Evolutionary conservation across 92 coral and sea anemone species (phyloP).

Genomic region (Hydrozoanthus gracilis): DNA sequence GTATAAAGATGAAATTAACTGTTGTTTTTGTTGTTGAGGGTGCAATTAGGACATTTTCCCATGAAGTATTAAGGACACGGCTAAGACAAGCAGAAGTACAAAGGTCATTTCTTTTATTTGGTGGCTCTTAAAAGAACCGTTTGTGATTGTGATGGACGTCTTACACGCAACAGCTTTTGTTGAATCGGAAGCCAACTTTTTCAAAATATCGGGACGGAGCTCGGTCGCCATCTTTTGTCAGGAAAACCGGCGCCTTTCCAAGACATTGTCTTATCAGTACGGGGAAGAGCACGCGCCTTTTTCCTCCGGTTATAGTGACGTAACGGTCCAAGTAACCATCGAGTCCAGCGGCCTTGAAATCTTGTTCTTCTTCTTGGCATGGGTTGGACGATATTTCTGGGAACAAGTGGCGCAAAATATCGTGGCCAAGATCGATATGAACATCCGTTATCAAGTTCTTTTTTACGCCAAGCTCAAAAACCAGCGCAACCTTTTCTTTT

Average conservation of each 20-base stretch:
- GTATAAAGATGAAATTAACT: no score
- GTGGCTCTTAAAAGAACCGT: slow-evolving; percentile 10
- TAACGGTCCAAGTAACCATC: slow-evolving; percentile 46
- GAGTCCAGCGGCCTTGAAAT: slow-evolving; percentile 54
- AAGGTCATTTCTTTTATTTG: slow-evolving; percentile 1
- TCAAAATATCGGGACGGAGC: not conserved
- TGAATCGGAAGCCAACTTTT: not conserved
- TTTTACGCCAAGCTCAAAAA: slow-evolving; percentile 42
- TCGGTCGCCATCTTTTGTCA: not conserved
- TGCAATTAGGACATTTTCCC: no score
- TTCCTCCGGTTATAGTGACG: slow-evolving; percentile 57
- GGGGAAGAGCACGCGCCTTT: slow-evolving; percentile 51
- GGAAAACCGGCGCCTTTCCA: slow-evolving; percentile 62
- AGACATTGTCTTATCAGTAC: slow-evolving; percentile 37
- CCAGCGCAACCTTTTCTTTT: slow-evolving; percentile 1
- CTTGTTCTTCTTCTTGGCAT: slow-evolving; percentile 43
- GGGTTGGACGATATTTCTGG: slow-evolving; percentile 44
- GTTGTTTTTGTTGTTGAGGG: no score
- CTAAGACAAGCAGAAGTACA: no score
- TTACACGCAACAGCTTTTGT: slow-evolving; percentile 16
- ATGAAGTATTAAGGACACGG: no score
- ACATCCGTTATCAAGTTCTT: not conserved
- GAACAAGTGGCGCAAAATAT: slow-evolving; percentile 17
- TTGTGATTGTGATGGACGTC: not conserved
- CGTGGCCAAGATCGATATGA: slow-evolving; percentile 35